Evolutionary conservation across 2,113 vertebrate species (phyloP).

Genomic region (Mirza zaza): DNA sequence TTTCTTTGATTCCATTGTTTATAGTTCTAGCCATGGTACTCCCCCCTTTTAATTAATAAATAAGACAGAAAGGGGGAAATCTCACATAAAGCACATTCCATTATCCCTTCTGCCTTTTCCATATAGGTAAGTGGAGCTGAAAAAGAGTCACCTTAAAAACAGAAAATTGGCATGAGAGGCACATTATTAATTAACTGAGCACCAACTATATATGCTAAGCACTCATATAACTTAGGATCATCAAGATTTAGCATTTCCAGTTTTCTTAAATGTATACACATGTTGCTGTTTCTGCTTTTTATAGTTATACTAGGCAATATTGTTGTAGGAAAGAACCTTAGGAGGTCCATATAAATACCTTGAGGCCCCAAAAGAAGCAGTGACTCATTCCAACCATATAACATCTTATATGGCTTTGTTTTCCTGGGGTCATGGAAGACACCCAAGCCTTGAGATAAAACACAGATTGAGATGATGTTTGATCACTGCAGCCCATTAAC

Average conservation of each 20-base stretch:
- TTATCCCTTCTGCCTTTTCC: constrained; percentile 45
- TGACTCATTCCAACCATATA: background rate
- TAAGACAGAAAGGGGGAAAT: constrained; percentile 1
- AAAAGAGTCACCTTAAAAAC: constrained; percentile 53
- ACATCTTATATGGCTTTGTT: constrained; percentile 39
- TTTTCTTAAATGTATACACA: background rate
- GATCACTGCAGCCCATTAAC: constrained; percentile 20
- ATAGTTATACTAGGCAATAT: constrained; percentile 6
- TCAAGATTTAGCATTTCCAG: background rate
- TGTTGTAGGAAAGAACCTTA: background rate
- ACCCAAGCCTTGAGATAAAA: constrained; percentile 33
- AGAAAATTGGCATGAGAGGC: constrained; percentile 28
- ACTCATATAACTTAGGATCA: background rate
- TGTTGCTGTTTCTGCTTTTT: constrained; percentile 17
- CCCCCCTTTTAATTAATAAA: background rate
- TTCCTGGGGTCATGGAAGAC: constrained; percentile 51
- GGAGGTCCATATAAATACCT: background rate
- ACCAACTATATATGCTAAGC: background rate
- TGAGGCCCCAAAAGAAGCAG: background rate
- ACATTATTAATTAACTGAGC: constrained; percentile 32
- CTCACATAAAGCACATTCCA: constrained; percentile 16
- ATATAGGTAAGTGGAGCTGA: background rate
- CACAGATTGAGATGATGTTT: constrained; percentile 51
- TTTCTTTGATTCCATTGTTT: background rate
- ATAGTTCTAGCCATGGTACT: background rate